Percentiles rank a stretch among this genome's conserved stretches.
Conservation (phyloP, 2,797 vertebrate genomes). For the Pampus argenteus region DNA sequence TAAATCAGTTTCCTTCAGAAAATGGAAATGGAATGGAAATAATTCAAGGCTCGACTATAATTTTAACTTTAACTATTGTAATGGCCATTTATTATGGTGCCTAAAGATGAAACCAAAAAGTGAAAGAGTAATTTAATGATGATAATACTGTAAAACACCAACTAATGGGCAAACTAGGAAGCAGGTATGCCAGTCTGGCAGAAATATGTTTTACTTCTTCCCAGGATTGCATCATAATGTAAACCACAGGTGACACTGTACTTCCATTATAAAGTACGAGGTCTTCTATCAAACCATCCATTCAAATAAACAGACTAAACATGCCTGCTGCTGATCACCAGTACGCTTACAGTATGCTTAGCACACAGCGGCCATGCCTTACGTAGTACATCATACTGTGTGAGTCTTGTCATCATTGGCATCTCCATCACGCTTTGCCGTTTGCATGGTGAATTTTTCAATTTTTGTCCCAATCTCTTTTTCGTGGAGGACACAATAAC, state of each 20-base stretch:
- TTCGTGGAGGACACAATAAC: conserved; percentile 1
- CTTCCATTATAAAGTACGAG: no score
- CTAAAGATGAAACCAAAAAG: conserved; percentile 2
- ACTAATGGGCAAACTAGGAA: background rate
- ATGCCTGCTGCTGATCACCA: background rate
- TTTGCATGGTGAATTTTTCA: background rate
- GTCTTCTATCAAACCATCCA: conserved; percentile 10
- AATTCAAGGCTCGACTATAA: background rate
- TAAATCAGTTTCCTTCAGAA: conserved; percentile 7
- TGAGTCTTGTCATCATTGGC: background rate
- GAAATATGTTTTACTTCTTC: background rate
- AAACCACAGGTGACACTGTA: no score
- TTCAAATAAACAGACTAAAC: background rate
- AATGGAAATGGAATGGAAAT: conserved; percentile 17
- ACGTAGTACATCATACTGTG: background rate
- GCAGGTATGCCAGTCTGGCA: background rate
- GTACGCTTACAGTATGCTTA: background rate
- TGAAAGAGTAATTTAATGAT: no score
- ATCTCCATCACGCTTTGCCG: conserved; percentile 6
- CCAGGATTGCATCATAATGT: no score
- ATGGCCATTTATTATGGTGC: background rate
- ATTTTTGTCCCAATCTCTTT: conserved; percentile 2
- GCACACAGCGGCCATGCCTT: background rate
- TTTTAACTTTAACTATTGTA: no score
- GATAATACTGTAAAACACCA: background rate